These are phyloP conservation scores for Brachionus koreanus DNA, from an alignment of 1,140 invertebrate genomes.

Conservation along the genomic window DNA sequence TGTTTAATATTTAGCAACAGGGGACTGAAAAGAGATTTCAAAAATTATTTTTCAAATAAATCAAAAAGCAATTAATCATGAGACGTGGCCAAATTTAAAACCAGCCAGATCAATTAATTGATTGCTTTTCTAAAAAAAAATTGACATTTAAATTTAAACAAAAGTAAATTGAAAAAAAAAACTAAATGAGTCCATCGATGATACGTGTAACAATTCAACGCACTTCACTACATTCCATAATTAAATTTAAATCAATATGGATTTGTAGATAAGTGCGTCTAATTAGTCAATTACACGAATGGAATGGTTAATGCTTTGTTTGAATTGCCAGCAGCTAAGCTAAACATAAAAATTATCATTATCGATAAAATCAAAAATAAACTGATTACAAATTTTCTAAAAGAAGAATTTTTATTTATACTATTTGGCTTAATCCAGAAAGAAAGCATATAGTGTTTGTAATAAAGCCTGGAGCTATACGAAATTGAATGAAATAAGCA, in stretches of 20 bases:
- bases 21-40: too few species aligned
- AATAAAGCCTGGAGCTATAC: background rate
- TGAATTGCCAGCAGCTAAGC: background rate
- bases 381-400: conserved; percentile 19
- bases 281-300: conserved; percentile 15
- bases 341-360: background rate
- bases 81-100: too few species aligned
- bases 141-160: too few species aligned
- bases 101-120: too few species aligned
- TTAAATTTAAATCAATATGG: conserved; percentile 38
- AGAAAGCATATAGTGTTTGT: background rate
- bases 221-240: conserved; percentile 45
- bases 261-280: conserved; percentile 41
- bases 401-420: conserved; percentile 28
- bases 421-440: conserved; percentile 30
- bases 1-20: too few species aligned
- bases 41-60: too few species aligned
- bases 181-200: background rate
- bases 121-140: too few species aligned
- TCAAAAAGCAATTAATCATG: too few species aligned
- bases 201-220: conserved; percentile 32
- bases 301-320: background rate
- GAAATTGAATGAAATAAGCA: background rate
- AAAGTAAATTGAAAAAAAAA: too few species aligned
- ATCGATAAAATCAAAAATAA: background rate